Evolutionary conservation across 2,888 invertebrate genomes (phyloP).

Genomic region (Ceraclea dissimilis): DNA sequence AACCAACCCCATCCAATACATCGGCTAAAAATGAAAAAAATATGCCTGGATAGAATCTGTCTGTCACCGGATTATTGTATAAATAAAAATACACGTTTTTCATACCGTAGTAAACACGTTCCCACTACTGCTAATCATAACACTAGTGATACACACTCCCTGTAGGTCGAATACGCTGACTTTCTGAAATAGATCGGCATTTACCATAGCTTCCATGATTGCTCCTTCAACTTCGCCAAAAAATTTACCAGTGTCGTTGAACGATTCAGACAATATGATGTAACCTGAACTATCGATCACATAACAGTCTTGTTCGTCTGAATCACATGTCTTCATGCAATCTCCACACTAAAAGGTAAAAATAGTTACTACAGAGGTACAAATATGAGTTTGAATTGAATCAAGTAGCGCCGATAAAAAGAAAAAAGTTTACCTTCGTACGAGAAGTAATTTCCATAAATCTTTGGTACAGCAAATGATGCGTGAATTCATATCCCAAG

Average conservation of each 20-base stretch:
- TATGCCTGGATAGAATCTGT: neutral
- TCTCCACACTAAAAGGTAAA: conserved; percentile 38
- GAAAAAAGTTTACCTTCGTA: conserved; percentile 30
- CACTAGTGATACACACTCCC: conserved; percentile 58
- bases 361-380: neutral
- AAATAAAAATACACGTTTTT: conserved; percentile 4
- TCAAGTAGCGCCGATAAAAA: neutral
- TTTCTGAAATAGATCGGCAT: conserved; percentile 62
- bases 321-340: conserved; percentile 50
- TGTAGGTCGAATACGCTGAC: conserved; percentile 81
- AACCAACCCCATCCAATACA: conserved; percentile 32
- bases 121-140: conserved; percentile 33
- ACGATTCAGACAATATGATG: conserved; percentile 63
- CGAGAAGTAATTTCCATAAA: conserved; percentile 63
- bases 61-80: too few species aligned
- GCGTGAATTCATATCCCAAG: conserved; percentile 79
- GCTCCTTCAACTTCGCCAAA: conserved; percentile 77
- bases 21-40: conserved; percentile 35
- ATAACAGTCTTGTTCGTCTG: conserved; percentile 68
- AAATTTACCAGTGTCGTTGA: conserved; percentile 69
- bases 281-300: conserved; percentile 91
- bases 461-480: conserved; percentile 57
- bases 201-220: conserved; percentile 68
- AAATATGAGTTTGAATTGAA: conserved; percentile 8
- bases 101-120: conserved; percentile 34